These are phyloP conservation scores for Calephelis virginiensis DNA, from an alignment of 1,140 invertebrate species.

Conservation along the genomic window DNA sequence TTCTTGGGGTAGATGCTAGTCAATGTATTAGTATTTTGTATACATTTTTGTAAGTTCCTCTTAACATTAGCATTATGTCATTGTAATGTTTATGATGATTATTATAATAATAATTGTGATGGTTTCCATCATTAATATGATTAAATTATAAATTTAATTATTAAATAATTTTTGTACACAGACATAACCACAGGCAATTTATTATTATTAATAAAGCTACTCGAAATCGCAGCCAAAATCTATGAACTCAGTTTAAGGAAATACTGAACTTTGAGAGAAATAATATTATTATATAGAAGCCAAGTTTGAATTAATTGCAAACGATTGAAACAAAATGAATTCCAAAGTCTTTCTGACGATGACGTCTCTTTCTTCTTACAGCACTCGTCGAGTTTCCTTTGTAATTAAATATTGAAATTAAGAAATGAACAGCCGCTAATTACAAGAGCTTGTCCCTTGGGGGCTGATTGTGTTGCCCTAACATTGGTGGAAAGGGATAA, in stretches of 20 bases:
- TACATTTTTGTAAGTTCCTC: not conserved
- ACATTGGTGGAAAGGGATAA: constrained; percentile 65
- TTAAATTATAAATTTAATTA: too few species aligned
- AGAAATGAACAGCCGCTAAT: constrained; percentile 80
- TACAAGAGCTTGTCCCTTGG: constrained; percentile 76
- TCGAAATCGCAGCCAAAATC: not conserved
- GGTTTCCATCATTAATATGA: too few species aligned
- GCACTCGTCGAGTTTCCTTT: constrained; percentile 77
- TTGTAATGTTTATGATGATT: too few species aligned
- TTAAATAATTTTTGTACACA: too few species aligned
- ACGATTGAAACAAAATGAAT: constrained; percentile 68
- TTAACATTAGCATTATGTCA: too few species aligned
- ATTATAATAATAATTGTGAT: too few species aligned
- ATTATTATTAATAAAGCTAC: too few species aligned
- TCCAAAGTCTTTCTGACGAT: constrained; percentile 69
- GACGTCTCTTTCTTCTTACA: constrained; percentile 68
- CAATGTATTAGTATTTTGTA: not conserved
- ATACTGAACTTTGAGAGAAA: not conserved
- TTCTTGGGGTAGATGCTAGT: constrained; percentile 18
- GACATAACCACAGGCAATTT: too few species aligned
- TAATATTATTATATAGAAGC: constrained; percentile 44
- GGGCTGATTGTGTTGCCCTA: constrained; percentile 71
- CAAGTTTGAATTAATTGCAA: constrained; percentile 49
- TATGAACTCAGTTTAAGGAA: not conserved
- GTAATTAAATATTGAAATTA: constrained; percentile 81